Base-by-base conservation (phyloP, 2,888 invertebrate genomes). In the Tenthredo distinguenda region DNA sequence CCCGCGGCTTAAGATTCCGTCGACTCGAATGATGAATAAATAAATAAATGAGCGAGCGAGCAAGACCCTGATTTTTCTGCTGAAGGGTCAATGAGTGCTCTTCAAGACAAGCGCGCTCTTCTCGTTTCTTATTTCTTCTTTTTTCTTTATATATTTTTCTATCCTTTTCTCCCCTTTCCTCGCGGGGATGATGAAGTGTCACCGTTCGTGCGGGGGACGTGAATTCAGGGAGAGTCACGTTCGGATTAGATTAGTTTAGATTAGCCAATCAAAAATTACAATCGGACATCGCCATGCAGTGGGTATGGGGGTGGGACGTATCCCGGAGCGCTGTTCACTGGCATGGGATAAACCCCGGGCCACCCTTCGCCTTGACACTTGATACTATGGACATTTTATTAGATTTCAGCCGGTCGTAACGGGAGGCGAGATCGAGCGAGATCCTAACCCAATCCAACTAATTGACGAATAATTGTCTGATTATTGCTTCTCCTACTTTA, bases 261-360 rank as follows among this genome's bases (percentile, higher is more conserved):
- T 93, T 93, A 93, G 92, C 92, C 93, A 93, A 93, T 93, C 93
- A 92, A 93, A 93, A 93, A 92, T 92, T 93, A 92, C 92, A 93
- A 92, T 92, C 90, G 91, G 91, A 88, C 87, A 62, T 81, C 21
- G 65, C 68, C 34, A 21, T 58, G 6, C 37, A 34, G 62, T 58
- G 43, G 40, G 34, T 34, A 31, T 21, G 34, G 31, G 26, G 15
- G 62, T 15, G 81, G 37, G 62, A 15, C 3, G 55, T 18, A 21
- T 40, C 81, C 62, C 62, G 15, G 34, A 40, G 26, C 58, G 62
- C n/a, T 65, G 31, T 81, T 62, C 81, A 89, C 87, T 43, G 40
- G 21, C 43, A 43, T 43, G 43, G 74, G 77, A 50, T 55, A 34
- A n/a, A 34, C 26, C 77, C 50, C n/a, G 47, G 47, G 68, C 68